Conservation (phyloP, 2,797 vertebrate species). For the Malacoraja senta region DNA sequence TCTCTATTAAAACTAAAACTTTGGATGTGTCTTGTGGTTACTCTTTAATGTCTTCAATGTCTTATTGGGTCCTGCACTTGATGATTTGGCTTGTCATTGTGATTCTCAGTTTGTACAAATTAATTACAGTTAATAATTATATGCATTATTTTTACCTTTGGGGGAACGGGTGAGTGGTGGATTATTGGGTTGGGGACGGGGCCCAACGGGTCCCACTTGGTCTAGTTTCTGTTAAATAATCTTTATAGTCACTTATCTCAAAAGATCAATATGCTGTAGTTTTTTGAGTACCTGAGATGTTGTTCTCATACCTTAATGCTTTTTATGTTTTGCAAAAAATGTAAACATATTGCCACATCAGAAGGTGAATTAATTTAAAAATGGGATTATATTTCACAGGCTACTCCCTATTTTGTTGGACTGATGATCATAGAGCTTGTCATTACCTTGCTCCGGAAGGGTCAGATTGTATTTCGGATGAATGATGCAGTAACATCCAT, state of each 20-base stretch:
- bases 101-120: neutral
- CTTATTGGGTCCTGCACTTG: neutral
- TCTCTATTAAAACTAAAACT: neutral
- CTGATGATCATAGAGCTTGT: slow-evolving; percentile 74
- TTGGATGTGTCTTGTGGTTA: neutral
- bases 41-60: too few relatives aligned
- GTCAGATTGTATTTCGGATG: slow-evolving; percentile 53
- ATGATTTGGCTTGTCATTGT: neutral
- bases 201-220: too few relatives aligned
- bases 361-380: neutral
- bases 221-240: too few relatives aligned
- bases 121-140: neutral
- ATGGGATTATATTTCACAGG: slow-evolving; percentile 57
- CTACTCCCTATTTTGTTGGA: slow-evolving; percentile 72
- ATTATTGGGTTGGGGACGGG: too few relatives aligned
- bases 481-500: slow-evolving; percentile 74
- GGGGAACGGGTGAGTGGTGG: too few relatives aligned
- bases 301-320: neutral
- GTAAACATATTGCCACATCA: neutral
- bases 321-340: neutral
- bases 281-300: neutral
- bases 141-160: neutral
- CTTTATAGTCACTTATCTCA: neutral
- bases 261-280: neutral
- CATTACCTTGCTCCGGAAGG: slow-evolving; percentile 64